Evolutionary conservation across 2,113 vertebrate genomes (phyloP).

Genomic region (Gallinago undulata): DNA sequence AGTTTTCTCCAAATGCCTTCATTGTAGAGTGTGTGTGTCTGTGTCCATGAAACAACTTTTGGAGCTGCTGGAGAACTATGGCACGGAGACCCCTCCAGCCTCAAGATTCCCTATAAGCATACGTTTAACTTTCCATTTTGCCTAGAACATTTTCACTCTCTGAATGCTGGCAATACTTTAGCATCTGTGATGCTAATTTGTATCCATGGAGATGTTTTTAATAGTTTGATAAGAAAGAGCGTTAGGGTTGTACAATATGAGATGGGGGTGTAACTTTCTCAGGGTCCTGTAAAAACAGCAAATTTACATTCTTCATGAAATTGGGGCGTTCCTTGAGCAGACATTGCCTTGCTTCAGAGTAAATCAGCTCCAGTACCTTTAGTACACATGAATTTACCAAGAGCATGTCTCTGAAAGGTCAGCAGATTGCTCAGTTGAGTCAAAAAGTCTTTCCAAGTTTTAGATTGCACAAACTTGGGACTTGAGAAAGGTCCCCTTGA

Average conservation of each 20-base stretch:
- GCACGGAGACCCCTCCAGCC: neutral
- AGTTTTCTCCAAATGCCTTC: neutral
- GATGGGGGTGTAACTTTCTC: neutral
- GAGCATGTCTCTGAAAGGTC: neutral
- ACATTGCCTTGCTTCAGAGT: neutral
- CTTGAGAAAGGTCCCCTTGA: slow-evolving; percentile 30
- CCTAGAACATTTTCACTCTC: neutral
- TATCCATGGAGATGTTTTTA: neutral
- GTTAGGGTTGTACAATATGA: neutral
- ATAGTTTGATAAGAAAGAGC: neutral
- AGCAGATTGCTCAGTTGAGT: neutral
- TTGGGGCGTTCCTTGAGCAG: neutral
- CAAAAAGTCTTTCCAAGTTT: slow-evolving; percentile 33
- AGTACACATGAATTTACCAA: slow-evolving; percentile 32
- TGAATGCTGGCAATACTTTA: neutral
- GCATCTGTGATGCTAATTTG: neutral
- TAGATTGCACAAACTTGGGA: slow-evolving; percentile 5
- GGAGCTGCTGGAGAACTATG: neutral
- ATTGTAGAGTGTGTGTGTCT: neutral
- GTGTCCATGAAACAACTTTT: neutral
- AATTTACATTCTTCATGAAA: neutral
- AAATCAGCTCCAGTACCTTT: slow-evolving; percentile 34
- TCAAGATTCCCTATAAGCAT: neutral
- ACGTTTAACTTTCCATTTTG: neutral
- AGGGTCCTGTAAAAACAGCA: neutral